A percentile compares a stretch with the other conserved stretches of the same genome.
phyloP scores from a whole-genome alignment of 2,113 vertebrate species.

The Sturnus vulgaris region DNA sequence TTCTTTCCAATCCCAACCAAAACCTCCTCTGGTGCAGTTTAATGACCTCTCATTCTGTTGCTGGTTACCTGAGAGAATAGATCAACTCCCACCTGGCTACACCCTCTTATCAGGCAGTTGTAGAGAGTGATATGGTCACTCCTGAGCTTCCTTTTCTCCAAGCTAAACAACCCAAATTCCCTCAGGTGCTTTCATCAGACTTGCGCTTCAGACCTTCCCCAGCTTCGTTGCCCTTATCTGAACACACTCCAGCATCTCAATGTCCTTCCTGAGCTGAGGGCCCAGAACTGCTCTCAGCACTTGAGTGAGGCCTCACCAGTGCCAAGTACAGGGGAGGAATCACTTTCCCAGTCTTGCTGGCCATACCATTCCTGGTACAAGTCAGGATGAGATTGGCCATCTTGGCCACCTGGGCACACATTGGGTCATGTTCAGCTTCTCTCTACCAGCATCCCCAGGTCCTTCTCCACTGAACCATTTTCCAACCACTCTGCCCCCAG shows the following conservation, averaged over 20 bases:
- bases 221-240: background rate
- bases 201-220: background rate
- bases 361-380: background rate
- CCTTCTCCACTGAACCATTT: background rate
- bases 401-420: background rate
- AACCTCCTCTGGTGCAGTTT: accelerated
- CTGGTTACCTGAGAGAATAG: background rate
- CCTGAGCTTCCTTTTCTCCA: background rate
- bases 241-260: background rate
- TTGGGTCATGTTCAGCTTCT: background rate
- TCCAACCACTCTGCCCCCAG: background rate
- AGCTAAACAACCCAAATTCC: background rate
- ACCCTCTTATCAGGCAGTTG: background rate
- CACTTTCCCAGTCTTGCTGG: background rate
- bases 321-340: background rate
- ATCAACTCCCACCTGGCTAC: no score
- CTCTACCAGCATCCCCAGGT: background rate
- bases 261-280: background rate
- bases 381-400: background rate
- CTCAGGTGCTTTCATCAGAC: background rate
- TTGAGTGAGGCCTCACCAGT: accelerated
- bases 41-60: accelerated
- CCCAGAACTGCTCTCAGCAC: background rate
- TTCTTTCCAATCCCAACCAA: background rate
- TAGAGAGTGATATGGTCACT: background rate